Percentiles rank a stretch among this genome's conserved stretches.
Evolutionary conservation across 2,888 invertebrate species (phyloP).

Genomic region (Papilio demoleus): DNA sequence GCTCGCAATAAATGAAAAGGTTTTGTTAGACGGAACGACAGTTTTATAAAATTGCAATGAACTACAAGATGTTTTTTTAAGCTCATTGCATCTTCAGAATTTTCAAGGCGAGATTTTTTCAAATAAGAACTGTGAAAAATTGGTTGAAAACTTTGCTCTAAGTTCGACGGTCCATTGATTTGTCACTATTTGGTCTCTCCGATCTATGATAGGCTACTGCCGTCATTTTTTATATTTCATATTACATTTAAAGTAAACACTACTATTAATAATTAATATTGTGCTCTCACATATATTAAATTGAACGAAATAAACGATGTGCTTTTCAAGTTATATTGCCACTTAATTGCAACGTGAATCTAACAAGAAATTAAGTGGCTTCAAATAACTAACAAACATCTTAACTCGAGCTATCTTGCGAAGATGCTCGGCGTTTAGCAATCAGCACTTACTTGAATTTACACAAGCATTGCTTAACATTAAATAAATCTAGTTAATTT

Average conservation of each 20-base stretch:
- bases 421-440: neutral
- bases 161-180: constrained; percentile 11
- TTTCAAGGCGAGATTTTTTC: constrained; percentile 31
- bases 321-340: neutral
- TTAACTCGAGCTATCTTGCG: neutral
- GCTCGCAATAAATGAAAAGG: constrained; percentile 39
- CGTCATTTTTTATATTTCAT: neutral
- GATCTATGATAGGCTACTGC: no score
- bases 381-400: constrained; percentile 1
- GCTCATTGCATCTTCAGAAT: constrained; percentile 35
- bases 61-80: constrained; percentile 32
- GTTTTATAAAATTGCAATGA: constrained; percentile 39
- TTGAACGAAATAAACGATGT: neutral
- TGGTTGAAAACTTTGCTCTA: neutral
- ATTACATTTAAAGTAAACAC: no score
- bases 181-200: constrained; percentile 1
- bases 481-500: neutral
- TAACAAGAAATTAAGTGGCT: neutral
- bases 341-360: neutral
- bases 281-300: no score
- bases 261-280: no score
- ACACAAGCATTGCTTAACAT: neutral
- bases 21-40: constrained; percentile 36
- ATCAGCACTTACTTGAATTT: neutral
- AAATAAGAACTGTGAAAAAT: constrained; percentile 19